Evolutionary conservation across 2,113 vertebrate species (phyloP), one percentile per base, ranked within the genome.

Genomic region (Mirounga angustirostris): DNA sequence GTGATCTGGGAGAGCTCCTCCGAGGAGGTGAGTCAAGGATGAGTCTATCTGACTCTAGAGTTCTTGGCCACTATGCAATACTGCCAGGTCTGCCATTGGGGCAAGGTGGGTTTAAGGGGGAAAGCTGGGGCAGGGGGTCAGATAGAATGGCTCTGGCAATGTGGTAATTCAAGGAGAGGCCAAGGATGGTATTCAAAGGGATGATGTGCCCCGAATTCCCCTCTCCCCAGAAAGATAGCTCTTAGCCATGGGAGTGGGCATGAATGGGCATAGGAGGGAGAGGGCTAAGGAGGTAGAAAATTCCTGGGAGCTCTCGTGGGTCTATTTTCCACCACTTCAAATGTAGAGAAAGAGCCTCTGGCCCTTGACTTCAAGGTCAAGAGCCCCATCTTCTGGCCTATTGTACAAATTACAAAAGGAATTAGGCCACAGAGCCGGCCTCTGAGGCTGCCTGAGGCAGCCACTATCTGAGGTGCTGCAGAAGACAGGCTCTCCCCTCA

Each of bases 321-420:
- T 93, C 43, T 93, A 56, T 50, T 94, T 97, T 40, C 71, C 85
- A 95, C 24, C 19, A 56, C n/a, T 15, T 79, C 26, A 59, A 56
- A 30, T 6, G 12, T 19, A 28, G n/a, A 73, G 58, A 63, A 85
- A 92, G 63, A 50, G 50, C 78, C 19, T 52, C 63, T 88, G 63
- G 97, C 67, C 90, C 87, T 92, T 94, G 89, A 97, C 95, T 96
- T 36, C 86, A 97, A 93, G 76, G 94, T 97, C 90, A 94, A 94
- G 97, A 96, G 98, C 98, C 43, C 97, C 98, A 98, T 92, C 98
- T 98, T 92, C 95, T 97, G 98, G 98, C 46, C 46, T 22, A 0
- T 30, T 61, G 43, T 91, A 65, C 88, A 97, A 96, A 98, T 95
- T 97, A 95, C 97, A 97, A 89, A 95, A 50, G 83, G 58, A 94